Conservation (phyloP, 2,113 vertebrate species). For the Lycocorax pyrrhopterus region DNA sequence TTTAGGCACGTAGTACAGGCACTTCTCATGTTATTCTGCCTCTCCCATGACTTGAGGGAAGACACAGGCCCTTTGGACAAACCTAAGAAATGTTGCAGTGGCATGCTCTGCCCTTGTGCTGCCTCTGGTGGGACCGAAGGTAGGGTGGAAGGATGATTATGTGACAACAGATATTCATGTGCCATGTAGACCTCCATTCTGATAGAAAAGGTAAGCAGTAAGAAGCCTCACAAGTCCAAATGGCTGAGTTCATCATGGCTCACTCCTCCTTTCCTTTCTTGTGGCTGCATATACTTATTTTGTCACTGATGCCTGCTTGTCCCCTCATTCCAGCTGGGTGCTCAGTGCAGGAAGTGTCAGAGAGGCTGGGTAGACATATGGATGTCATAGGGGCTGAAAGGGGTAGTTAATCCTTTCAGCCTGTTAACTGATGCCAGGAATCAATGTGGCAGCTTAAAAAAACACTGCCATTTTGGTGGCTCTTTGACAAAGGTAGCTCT, state of each 20-base stretch:
- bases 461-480: background rate
- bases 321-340: background rate
- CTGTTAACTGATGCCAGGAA: background rate
- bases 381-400: background rate
- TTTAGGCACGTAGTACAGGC: background rate
- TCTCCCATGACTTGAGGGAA: background rate
- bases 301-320: background rate
- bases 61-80: background rate
- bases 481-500: background rate
- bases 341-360: background rate
- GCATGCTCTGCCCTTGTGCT: background rate
- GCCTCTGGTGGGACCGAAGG: rapidly evolving
- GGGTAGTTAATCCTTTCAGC: background rate
- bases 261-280: background rate
- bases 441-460: background rate
- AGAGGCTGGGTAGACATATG: background rate
- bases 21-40: background rate
- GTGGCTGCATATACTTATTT: background rate
- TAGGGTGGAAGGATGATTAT: background rate
- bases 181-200: background rate
- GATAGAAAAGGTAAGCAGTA: background rate
- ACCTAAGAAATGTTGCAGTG: background rate
- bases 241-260: background rate
- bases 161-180: background rate
- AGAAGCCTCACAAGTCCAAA: background rate